Percentiles rank a stretch among this genome's conserved stretches.
Evolutionary conservation across 2,888 invertebrate species (phyloP).

Genomic region (Morpho achilles): DNA sequence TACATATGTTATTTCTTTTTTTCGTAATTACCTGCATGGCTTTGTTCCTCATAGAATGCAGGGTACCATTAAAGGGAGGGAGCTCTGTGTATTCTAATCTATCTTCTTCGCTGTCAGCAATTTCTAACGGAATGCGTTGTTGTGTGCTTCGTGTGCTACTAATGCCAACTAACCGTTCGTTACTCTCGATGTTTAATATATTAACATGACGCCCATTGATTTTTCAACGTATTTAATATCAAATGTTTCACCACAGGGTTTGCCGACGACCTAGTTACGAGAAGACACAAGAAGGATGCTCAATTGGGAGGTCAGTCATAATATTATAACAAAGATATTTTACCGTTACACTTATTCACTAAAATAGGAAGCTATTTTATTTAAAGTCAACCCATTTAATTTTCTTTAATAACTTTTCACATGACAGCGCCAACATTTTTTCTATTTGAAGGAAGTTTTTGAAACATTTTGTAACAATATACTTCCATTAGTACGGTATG

Average conservation of each 20-base stretch:
- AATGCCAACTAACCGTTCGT: constrained; percentile 50
- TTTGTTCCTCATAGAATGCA: constrained; percentile 5
- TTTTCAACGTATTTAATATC: constrained; percentile 8
- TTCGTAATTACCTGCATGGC: constrained; percentile 17
- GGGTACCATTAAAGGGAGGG: constrained; percentile 34
- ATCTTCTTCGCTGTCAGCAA: constrained; percentile 41
- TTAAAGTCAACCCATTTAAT: no score
- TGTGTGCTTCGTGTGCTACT: constrained; percentile 73
- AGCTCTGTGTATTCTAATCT: constrained; percentile 45
- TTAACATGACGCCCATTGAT: constrained; percentile 6
- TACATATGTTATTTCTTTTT: neutral
- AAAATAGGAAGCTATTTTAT: no score
- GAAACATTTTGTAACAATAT: no score
- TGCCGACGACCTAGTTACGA: constrained; percentile 74
- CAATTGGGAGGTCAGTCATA: constrained; percentile 68
- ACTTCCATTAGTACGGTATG: no score
- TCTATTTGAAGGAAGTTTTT: no score
- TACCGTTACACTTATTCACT: no score
- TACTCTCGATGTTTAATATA: constrained; percentile 47
- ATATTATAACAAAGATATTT: no score
- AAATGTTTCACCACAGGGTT: constrained; percentile 54
- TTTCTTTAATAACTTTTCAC: no score
- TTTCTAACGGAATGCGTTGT: constrained; percentile 59
- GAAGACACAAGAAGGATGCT: constrained; percentile 75
- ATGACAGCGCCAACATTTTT: no score